Evolutionary conservation across 1,140 invertebrate species (phyloP).

Genomic region (Drosophila varians): DNA sequence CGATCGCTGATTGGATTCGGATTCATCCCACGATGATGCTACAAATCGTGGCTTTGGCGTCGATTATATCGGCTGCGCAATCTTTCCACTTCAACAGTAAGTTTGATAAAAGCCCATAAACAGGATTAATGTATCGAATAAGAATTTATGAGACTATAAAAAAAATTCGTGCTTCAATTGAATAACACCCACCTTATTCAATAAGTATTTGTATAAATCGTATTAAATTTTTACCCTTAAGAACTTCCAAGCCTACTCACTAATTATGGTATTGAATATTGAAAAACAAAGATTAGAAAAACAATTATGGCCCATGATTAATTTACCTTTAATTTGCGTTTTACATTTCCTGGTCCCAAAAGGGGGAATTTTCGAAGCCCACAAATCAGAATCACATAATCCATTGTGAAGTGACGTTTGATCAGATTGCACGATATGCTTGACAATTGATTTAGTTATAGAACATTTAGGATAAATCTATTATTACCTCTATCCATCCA

Average conservation of each 20-base stretch:
- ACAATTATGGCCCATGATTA: conserved; percentile 5
- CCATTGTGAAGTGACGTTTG: conserved; percentile 23
- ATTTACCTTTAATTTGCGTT: neutral
- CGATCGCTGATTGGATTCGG: conserved; percentile 25
- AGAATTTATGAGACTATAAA: conserved; percentile 29
- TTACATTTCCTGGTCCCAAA: conserved; percentile 7
- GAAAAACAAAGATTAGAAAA: neutral
- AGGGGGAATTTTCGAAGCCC: conserved; percentile 15
- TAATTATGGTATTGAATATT: neutral
- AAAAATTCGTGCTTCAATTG: neutral
- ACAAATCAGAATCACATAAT: conserved; percentile 11
- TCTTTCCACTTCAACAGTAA: conserved; percentile 78
- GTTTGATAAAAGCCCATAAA: conserved; percentile 18
- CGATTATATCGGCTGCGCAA: conserved; percentile 34
- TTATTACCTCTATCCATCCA: conserved; percentile 2
- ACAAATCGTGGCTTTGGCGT: conserved; percentile 39
- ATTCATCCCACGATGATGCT: conserved; percentile 41
- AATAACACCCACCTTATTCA: neutral
- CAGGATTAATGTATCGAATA: conserved; percentile 4
- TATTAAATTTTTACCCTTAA: neutral
- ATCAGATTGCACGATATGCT: conserved; percentile 30
- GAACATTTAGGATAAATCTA: conserved; percentile 1
- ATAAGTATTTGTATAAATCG: neutral
- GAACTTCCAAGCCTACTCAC: neutral
- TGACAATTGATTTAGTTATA: conserved; percentile 26